Evolutionary conservation across 2,797 vertebrate genomes (phyloP), one percentile per base, ranked within the genome.

Genomic region (Ambastaia sidthimunki): DNA sequence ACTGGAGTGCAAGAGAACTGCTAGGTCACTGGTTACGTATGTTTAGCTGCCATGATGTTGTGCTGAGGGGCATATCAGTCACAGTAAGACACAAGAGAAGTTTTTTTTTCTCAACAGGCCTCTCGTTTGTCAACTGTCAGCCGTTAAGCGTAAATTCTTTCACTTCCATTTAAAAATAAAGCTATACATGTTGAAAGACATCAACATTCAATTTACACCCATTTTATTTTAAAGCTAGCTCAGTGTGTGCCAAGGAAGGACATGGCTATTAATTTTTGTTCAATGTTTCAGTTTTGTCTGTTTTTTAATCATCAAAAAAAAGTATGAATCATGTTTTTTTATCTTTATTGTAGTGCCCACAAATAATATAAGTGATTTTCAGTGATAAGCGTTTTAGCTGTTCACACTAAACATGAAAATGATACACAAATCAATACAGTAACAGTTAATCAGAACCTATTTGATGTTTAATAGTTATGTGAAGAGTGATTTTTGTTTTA

Each of bases 11-110:
- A 67, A 54, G 13, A 47, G 66, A 34, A 23, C 55, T n/a, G 2
- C 21, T 23, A 37, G 78, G 63, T 59, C 62, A 48, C 37, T 57
- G 59, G 34, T n/a, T 37, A 23, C 12, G 10, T 21, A 67, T 31
- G n/a, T 19, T 48, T 28, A 68, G 34, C 15, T 65, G 65, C 52
- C 23, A 34, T 52, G 55, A 4, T 15, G 4, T 78, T 77, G 66
- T 16, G 19, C 69, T 23, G 31, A 68, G 69, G 75, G 84, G 34
- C 67, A 78, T 18, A 28, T 79, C 72, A 21, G 34, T 78, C 63
- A 31, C 44, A 55, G 18, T 15, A 19, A 47, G 37, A 41, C 63
- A 60, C 73, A 74, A 44, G 10, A 44, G 37, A 41, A 41, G 4
- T 50, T 66, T 31, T 72, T 78, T 54, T 47, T 69, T 31, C 34